These are phyloP conservation scores for Caerostris extrusa DNA, from an alignment of 1,140 invertebrate species.

Conservation along the genomic window DNA sequence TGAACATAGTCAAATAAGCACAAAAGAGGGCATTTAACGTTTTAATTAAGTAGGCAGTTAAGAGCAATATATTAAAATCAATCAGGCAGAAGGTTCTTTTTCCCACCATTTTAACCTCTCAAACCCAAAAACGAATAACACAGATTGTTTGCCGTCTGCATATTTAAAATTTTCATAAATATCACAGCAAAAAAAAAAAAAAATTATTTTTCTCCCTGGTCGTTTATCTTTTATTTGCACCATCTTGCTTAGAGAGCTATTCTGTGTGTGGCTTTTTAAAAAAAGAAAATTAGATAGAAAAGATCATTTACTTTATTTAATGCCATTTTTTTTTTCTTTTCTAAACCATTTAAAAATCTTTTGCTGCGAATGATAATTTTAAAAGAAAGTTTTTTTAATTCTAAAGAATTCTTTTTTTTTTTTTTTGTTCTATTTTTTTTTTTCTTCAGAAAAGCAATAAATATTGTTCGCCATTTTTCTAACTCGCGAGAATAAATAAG, in stretches of 20 bases:
- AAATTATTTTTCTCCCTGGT: not conserved
- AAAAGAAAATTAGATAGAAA: not conserved
- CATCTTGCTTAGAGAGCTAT: not conserved
- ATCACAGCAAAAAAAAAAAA: not conserved
- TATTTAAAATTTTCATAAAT: slow-evolving; percentile 57
- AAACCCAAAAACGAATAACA: not conserved
- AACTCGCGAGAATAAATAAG: not conserved
- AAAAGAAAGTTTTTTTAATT: not conserved
- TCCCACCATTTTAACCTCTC: slow-evolving; percentile 40
- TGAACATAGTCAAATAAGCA: slow-evolving; percentile 38
- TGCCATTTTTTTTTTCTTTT: not conserved
- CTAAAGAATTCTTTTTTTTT: not conserved
- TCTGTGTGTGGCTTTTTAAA: not conserved
- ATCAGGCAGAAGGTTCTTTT: slow-evolving; percentile 41
- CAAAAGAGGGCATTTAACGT: slow-evolving; percentile 25
- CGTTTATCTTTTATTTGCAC: slow-evolving; percentile 20
- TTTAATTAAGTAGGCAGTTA: slow-evolving; percentile 34
- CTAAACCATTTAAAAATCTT: not conserved
- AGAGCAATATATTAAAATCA: slow-evolving; percentile 46
- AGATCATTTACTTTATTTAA: slow-evolving; percentile 1
- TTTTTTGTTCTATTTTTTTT: not conserved
- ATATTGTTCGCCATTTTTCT: slow-evolving; percentile 2
- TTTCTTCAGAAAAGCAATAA: not conserved
- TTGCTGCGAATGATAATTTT: not conserved
- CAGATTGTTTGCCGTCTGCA: slow-evolving; percentile 45